Conservation (phyloP, 2,797 vertebrate genomes). For the Falco biarmicus region DNA sequence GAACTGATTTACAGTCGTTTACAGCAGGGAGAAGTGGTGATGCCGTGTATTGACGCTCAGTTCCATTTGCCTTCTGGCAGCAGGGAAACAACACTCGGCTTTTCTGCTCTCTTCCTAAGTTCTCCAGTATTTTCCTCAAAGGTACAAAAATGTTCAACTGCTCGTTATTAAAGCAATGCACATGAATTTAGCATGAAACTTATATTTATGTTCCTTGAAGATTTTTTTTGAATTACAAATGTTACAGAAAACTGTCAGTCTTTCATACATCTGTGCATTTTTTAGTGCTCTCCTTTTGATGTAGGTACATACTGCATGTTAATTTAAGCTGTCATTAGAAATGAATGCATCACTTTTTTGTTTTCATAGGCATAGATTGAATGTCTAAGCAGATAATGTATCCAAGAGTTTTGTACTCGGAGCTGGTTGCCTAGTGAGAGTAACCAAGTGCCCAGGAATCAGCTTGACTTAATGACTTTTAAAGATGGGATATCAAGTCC, state of each 20-base stretch:
- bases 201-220: background rate
- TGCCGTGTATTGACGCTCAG: rapidly evolving
- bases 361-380: background rate
- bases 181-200: background rate
- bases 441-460: background rate
- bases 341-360: background rate
- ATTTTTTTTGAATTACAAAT: background rate
- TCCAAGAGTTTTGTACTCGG: background rate
- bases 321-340: background rate
- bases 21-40: background rate
- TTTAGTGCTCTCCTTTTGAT: background rate
- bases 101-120: background rate
- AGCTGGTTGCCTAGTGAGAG: constrained; percentile 10
- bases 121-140: background rate
- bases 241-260: background rate
- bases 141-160: background rate
- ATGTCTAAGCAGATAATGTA: background rate
- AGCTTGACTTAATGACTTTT: constrained; percentile 17
- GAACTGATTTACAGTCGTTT: background rate
- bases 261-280: background rate
- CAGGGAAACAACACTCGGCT: background rate
- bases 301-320: background rate
- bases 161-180: rapidly evolving
- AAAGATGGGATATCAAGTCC: background rate
- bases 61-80: background rate